Evolutionary conservation across 2,888 invertebrate species (phyloP), one percentile per base, ranked within the genome.

Genomic region (Rhogogaster chlorosoma): DNA sequence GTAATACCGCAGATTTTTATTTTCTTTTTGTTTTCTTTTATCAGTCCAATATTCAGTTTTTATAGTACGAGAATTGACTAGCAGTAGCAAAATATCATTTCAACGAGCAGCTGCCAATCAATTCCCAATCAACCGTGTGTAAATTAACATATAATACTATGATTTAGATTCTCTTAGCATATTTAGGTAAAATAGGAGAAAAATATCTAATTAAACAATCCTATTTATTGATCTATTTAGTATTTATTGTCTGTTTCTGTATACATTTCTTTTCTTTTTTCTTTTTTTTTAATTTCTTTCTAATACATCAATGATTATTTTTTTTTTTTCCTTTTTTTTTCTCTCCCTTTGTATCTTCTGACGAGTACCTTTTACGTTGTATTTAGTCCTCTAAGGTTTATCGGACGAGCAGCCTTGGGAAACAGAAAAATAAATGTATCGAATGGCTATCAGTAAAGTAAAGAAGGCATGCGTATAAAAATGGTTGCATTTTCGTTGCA

Each of bases 321-420:
- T 83, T 89, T 86, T 36, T 61, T 83, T 84, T 84, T 53, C 61
- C 53, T 49, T 75, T 83, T 80, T 78, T 64, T 75, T 83, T 73
- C n/a, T n/a, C n/a, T 70, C 26, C 9, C n/a, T n/a, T n/a, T n/a
- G 45, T 80, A 70, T 42, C 36, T 78, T 80, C 84, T 84, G 64
- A 84, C 57, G 86, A 77, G 87, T 87, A 88, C 85, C 86, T 88
- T 89, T 89, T 85, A 88, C 87, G 87, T 89, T 87, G 88, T 91
- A 91, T 91, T 92, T 92, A 89, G 92, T 92, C 92, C 92, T 92
- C 92, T 91, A 88, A 90, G 87, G 86, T 89, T 90, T 88, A 91
- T 92, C 92, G 92, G 92, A 92, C 91, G 89, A 92, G 91, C 91
- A 92, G 92, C 92, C 91, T 90, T 90, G 87, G 87, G 67, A 87